Evolutionary conservation across 2,113 vertebrate genomes (phyloP).

Genomic region (Callipepla squamata): DNA sequence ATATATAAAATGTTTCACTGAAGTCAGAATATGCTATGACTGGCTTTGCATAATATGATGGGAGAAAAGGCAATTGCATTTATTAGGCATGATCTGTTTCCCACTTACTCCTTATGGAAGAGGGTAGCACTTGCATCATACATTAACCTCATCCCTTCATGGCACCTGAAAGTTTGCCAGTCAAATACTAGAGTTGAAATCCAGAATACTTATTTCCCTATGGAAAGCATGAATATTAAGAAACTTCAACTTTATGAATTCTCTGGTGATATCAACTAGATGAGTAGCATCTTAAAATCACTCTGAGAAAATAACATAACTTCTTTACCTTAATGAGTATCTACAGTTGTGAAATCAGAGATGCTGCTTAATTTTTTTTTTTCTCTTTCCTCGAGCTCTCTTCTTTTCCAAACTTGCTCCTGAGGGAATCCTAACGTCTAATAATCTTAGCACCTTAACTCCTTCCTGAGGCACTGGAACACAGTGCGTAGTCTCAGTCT

Average conservation of each 20-base stretch:
- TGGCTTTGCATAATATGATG: not conserved
- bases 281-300: constrained; percentile 1
- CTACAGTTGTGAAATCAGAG: constrained; percentile 51
- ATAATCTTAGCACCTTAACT: not conserved
- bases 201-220: not conserved
- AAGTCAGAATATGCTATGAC: not conserved
- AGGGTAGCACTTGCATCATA: not conserved
- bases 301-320: not conserved
- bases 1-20: not conserved
- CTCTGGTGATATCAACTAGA: constrained; percentile 23
- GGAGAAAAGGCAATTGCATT: not conserved
- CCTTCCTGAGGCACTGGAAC: not conserved
- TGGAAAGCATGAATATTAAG: not conserved
- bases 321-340: constrained; percentile 14
- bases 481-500: not conserved
- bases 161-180: not conserved
- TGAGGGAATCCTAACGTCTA: not conserved
- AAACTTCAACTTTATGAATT: constrained; percentile 33
- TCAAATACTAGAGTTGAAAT: constrained; percentile 1
- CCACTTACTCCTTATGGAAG: not conserved
- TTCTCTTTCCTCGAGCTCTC: not conserved
- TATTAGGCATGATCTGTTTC: constrained; percentile 4
- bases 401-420: constrained; percentile 11
- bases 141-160: not conserved
- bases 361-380: not conserved